phyloP scores from a whole-genome alignment of 2,888 invertebrate genomes.

The Hoplodrina ambigua region DNA sequence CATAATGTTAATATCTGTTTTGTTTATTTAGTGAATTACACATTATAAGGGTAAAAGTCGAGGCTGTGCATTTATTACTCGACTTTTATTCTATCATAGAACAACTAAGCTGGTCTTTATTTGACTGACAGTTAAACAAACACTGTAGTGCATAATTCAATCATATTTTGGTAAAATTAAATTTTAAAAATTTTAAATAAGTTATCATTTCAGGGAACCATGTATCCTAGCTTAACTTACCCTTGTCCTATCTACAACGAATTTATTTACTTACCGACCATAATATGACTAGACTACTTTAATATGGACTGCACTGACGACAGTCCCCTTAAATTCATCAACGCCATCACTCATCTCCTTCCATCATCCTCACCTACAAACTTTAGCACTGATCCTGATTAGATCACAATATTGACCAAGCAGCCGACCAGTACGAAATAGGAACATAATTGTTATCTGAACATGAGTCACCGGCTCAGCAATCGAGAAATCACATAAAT shows the following conservation, averaged over 20 bases:
- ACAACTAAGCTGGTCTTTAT: background rate
- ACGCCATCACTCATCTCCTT: background rate
- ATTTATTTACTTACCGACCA: too few relatives aligned
- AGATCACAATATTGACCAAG: conserved; percentile 40
- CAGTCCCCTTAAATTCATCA: background rate
- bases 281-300: too few relatives aligned
- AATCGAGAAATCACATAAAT: conserved; percentile 64
- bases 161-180: too few relatives aligned
- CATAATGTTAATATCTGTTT: conserved; percentile 21
- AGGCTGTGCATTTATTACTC: background rate
- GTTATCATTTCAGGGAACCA: too few relatives aligned
- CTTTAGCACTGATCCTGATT: conserved; percentile 34
- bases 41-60: background rate
- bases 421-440: conserved; percentile 18
- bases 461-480: conserved; percentile 55
- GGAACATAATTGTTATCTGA: conserved; percentile 56
- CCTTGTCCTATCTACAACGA: too few relatives aligned
- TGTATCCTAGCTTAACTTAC: too few relatives aligned
- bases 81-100: background rate
- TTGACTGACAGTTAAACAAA: too few relatives aligned
- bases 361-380: background rate
- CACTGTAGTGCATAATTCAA: too few relatives aligned
- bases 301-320: too few relatives aligned
- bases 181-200: too few relatives aligned
- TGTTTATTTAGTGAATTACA: conserved; percentile 18